Base-by-base conservation (phyloP, 2,113 vertebrate species). In the Odocoileus hemionus region DNA sequence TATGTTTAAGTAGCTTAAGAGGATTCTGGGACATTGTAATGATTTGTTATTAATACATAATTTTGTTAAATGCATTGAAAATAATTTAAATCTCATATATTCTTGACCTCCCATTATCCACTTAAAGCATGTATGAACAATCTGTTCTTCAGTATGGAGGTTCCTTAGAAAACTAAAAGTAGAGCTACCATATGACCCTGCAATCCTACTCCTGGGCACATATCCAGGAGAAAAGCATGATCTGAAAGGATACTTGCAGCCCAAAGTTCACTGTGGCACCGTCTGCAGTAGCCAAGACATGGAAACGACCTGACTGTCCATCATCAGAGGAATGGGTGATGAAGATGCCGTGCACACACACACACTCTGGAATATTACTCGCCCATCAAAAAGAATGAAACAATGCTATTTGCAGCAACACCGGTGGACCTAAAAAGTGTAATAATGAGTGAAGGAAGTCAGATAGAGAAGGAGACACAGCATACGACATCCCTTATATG, bases 391-490 rank as follows among this genome's bases (percentile, higher is more conserved):
- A 67, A 67, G 64, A 19, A 67, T 2, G 64, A 9, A 4, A 19
- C 2, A 19, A 2, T 2, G 16, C 7, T 17, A 19, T 2, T 1
- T n/a, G 8, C 1, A 67, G 16, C 33, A 19, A 19, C 33, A 15
- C 17, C 21, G n/a, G 39, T 25, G 67, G 36, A 6, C 67, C 67
- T 74, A 6, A 13, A 57, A 19, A 74, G 21, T 25, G 67, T 25
- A 36, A 74, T 3, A 74, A 11, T 39, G 67, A 74, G 21, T 25
- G 67, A 74, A 74, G 19, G 11, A 39, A 39, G 67, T 39, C 67
- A 74, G 67, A 36, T 1, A 0, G 2, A 74, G 64, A 11, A 19
- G 36, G 21, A 43, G 21, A 39, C 17, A 3, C 3, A 39, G 36
- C 21, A 0, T 3, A 43, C 7, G 36, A 3, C 70, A 74, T 74